These are phyloP conservation scores for Drosophila buzzatii DNA, from an alignment of 2,888 invertebrate genomes.

Conservation along the genomic window DNA sequence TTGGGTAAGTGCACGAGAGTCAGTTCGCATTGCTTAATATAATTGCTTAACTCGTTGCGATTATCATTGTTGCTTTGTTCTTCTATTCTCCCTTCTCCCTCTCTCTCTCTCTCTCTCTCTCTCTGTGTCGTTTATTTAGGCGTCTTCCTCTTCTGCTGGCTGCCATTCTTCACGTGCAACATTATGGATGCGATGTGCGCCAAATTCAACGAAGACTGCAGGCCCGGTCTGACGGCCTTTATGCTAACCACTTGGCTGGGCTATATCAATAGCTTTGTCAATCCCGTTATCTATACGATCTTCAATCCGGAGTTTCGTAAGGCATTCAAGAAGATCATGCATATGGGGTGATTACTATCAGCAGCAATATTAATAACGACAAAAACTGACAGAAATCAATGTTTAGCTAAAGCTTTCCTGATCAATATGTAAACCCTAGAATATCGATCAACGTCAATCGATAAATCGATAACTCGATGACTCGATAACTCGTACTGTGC, in stretches of 20 bases:
- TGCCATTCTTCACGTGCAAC: slow-evolving; percentile 99
- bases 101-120: background rate
- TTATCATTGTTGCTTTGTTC: background rate
- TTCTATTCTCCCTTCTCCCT: background rate
- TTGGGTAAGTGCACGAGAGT: slow-evolving; percentile 90
- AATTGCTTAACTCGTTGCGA: background rate
- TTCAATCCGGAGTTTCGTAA: slow-evolving; percentile 99
- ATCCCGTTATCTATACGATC: slow-evolving; percentile 97
- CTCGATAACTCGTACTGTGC: slow-evolving; percentile 56
- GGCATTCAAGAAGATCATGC: slow-evolving; percentile 97
- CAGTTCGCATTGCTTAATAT: background rate
- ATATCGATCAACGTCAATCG: slow-evolving; percentile 17
- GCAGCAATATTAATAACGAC: background rate
- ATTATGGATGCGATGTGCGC: slow-evolving; percentile 98
- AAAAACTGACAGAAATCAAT: background rate
- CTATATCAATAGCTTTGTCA: slow-evolving; percentile 97
- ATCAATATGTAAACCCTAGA: slow-evolving; percentile 34
- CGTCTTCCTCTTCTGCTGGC: slow-evolving; percentile 99
- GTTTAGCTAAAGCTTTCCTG: slow-evolving; percentile 7
- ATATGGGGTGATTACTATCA: slow-evolving; percentile 86
- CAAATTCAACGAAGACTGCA: slow-evolving; percentile 91
- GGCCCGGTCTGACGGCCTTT: slow-evolving; percentile 95
- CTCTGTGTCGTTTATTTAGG: slow-evolving; percentile 87
- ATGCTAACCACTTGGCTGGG: slow-evolving; percentile 99
- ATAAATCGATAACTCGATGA: slow-evolving; percentile 40